phyloP scores from a whole-genome alignment of 2,113 vertebrate species.

The Podarcis raffonei region DNA sequence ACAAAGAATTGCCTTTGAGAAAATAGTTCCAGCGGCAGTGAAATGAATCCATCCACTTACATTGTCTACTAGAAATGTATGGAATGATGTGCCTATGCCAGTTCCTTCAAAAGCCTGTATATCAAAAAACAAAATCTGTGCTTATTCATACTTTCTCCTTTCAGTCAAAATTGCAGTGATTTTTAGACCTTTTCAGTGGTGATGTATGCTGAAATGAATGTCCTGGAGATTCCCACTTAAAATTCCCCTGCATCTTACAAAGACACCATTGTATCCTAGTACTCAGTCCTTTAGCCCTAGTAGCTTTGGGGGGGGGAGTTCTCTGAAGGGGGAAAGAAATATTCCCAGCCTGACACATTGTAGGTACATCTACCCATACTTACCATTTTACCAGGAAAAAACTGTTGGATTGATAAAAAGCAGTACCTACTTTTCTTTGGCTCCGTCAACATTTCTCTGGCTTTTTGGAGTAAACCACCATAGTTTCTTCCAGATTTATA shows the following conservation, averaged over 20 bases:
- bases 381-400: background rate
- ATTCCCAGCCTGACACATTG: background rate
- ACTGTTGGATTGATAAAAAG: background rate
- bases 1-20: constrained; percentile 54
- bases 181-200: constrained; percentile 22
- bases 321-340: background rate
- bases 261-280: constrained; percentile 23
- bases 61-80: constrained; percentile 46
- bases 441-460: background rate
- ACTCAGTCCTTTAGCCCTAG: background rate
- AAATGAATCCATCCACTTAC: constrained; percentile 58
- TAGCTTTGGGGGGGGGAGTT: background rate
- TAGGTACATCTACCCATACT: background rate
- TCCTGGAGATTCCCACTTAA: constrained; percentile 21
- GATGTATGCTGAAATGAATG: constrained; percentile 36
- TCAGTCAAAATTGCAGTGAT: constrained; percentile 4
- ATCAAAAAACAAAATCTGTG: constrained; percentile 46
- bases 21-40: constrained; percentile 48
- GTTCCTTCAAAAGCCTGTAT: constrained; percentile 51
- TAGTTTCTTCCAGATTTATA: background rate
- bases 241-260: constrained; percentile 30
- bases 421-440: background rate
- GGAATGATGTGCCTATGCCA: constrained; percentile 46
- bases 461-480: background rate
- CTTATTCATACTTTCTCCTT: constrained; percentile 38